Percentiles rank a stretch among this genome's conserved stretches.
These are phyloP conservation scores for Amphipyra berbera DNA, from an alignment of 2,888 invertebrate species.

Conservation along the genomic window DNA sequence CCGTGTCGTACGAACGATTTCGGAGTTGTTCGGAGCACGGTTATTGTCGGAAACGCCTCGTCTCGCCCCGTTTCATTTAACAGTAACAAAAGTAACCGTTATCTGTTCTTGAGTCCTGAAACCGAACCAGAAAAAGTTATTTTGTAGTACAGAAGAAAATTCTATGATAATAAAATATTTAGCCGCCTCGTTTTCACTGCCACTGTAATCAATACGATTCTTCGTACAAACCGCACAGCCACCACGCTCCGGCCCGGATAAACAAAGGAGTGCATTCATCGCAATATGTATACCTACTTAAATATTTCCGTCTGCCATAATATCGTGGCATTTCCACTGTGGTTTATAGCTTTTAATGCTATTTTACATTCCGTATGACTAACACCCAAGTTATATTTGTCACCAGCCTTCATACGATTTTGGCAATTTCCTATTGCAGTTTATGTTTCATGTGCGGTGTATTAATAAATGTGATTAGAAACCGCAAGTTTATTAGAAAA, in stretches of 20 bases:
- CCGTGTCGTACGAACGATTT: conserved; percentile 60
- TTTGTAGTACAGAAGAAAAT: conserved; percentile 14
- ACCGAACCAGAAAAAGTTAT: conserved; percentile 30
- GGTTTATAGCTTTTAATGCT: conserved; percentile 74
- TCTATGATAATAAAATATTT: conserved; percentile 5
- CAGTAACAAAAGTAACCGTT: conserved; percentile 22
- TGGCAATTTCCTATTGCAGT: conserved; percentile 53
- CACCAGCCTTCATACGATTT: conserved; percentile 56
- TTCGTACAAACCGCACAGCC: conserved; percentile 49
- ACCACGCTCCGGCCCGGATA: conserved; percentile 41
- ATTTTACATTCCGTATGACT: conserved; percentile 73
- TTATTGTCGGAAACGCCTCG: conserved; percentile 64
- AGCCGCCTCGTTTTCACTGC: conserved; percentile 9
- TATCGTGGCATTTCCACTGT: conserved; percentile 55
- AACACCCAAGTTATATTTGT: conserved; percentile 74
- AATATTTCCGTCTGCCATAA: conserved; percentile 79
- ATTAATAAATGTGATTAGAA: conserved; percentile 12
- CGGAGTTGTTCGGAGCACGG: conserved; percentile 50
- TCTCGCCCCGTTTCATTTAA: conserved; percentile 35
- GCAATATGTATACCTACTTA: conserved; percentile 72
- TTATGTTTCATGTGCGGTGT: conserved; percentile 26
- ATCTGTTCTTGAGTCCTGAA: conserved; percentile 39
- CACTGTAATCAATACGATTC: conserved; percentile 39
- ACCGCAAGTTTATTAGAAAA: not conserved
- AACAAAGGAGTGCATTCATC: conserved; percentile 74